These are phyloP conservation scores for Spicauda simplicius DNA, from an alignment of 2,888 invertebrate genomes.

Conservation along the genomic window DNA sequence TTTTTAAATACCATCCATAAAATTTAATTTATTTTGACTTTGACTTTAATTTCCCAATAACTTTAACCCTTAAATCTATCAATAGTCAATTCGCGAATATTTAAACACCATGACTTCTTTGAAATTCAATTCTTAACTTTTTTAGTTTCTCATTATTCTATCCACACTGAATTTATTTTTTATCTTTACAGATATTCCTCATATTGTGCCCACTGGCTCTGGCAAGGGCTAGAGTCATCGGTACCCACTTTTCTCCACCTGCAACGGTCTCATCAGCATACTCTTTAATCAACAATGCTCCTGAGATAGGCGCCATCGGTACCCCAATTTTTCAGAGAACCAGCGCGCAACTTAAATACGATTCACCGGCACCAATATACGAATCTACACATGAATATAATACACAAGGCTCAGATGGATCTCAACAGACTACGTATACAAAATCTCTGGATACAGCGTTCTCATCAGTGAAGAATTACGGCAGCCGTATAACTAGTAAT, in stretches of 20 bases:
- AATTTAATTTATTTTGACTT: no score
- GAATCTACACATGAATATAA: slow-evolving; percentile 48
- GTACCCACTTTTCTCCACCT: slow-evolving; percentile 46
- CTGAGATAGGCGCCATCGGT: slow-evolving; percentile 32
- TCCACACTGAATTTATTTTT: not conserved
- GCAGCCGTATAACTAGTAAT: slow-evolving; percentile 41
- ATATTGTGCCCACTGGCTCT: slow-evolving; percentile 48
- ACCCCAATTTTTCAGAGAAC: slow-evolving; percentile 38
- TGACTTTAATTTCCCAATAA: no score
- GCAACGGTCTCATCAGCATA: slow-evolving; percentile 45
- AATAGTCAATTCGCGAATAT: no score
- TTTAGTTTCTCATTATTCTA: no score
- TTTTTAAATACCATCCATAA: no score
- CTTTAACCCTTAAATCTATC: no score
- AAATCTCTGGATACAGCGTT: slow-evolving; percentile 46
- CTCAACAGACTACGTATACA: slow-evolving; percentile 42
- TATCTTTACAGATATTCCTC: slow-evolving; percentile 52
- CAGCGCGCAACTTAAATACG: not conserved
- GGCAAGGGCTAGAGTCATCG: slow-evolving; percentile 47
- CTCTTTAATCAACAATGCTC: slow-evolving; percentile 42
- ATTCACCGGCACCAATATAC: slow-evolving; percentile 47
- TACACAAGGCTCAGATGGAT: slow-evolving; percentile 44
- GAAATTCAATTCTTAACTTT: no score
- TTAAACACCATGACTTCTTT: no score
- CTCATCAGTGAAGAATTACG: slow-evolving; percentile 46